Evolutionary conservation across 1,140 invertebrate species (phyloP).

Genomic region (Cotesia chilonis): DNA sequence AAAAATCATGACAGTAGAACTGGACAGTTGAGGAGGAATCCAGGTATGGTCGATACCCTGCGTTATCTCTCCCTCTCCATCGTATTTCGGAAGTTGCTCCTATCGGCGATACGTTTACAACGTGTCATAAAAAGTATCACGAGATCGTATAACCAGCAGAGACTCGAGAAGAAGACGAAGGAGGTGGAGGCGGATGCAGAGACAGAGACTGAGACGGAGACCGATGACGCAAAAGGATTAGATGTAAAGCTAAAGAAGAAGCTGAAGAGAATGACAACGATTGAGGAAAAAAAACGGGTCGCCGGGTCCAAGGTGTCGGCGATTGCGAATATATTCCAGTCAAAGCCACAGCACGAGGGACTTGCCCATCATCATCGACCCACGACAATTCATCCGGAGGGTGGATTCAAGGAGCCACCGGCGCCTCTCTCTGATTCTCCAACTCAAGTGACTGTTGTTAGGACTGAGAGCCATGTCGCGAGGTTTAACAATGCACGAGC

Average conservation of each 20-base stretch:
- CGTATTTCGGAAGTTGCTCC: conserved; percentile 33
- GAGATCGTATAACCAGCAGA: conserved; percentile 28
- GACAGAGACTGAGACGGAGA: too few relatives aligned
- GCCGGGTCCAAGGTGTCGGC: conserved; percentile 86
- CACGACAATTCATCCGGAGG: conserved; percentile 51
- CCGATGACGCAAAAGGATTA: too few relatives aligned
- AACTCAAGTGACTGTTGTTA: conserved; percentile 77
- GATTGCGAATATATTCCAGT: conserved; percentile 89
- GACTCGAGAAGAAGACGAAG: conserved; percentile 17
- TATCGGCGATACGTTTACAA: conserved; percentile 31
- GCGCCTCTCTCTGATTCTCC: conserved; percentile 62
- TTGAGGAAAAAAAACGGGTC: conserved; percentile 75
- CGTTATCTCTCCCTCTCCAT: conserved; percentile 31
- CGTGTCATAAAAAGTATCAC: conserved; percentile 27
- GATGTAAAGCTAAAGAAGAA: conserved; percentile 1
- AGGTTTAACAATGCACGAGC: conserved; percentile 92
- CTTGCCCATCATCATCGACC: conserved; percentile 34
- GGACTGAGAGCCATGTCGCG: conserved; percentile 87
- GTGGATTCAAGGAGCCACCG: conserved; percentile 57
- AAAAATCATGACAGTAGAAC: conserved; percentile 19
- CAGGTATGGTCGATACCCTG: conserved; percentile 38
- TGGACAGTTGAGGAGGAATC: conserved; percentile 35
- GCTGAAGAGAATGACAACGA: conserved; percentile 63
- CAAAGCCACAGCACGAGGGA: conserved; percentile 62
- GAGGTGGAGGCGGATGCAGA: neutral